These are phyloP conservation scores for Portunus trituberculatus DNA, from an alignment of 1,140 invertebrate species.

Conservation along the genomic window DNA sequence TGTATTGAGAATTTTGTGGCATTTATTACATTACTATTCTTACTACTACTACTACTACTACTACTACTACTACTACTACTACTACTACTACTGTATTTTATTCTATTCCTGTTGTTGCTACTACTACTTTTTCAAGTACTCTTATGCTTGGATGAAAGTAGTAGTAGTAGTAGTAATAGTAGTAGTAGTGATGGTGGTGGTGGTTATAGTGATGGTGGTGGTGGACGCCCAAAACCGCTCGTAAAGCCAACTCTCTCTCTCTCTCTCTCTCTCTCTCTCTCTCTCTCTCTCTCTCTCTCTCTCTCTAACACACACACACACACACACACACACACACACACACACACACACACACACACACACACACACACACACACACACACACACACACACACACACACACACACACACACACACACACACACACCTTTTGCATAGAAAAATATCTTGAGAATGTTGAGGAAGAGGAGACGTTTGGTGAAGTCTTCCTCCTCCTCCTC, in stretches of 20 bases:
- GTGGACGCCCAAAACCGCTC: not conserved
- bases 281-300: not conserved
- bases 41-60: too few relatives aligned
- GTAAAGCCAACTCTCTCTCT: not conserved
- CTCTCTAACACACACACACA: not conserved
- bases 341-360: not conserved
- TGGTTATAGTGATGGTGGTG: not conserved
- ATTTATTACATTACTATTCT: too few relatives aligned
- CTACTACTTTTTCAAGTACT: too few relatives aligned
- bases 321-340: not conserved
- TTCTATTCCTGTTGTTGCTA: too few relatives aligned
- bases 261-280: not conserved
- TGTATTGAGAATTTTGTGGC: too few relatives aligned
- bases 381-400: not conserved
- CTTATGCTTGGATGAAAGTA: not conserved
- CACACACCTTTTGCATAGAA: not conserved
- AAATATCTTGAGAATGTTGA: slow-evolving; percentile 2
- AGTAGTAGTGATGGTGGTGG: not conserved
- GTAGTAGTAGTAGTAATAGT: slow-evolving; percentile 29
- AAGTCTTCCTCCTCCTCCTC: not conserved
- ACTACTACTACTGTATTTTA: too few relatives aligned
- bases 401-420: not conserved
- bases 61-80: too few relatives aligned
- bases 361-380: not conserved
- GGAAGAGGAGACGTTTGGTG: not conserved